Percentiles rank a stretch among this genome's conserved stretches.
These are phyloP conservation scores for Clanis bilineata DNA, from an alignment of 2,888 invertebrate genomes.

Conservation along the genomic window DNA sequence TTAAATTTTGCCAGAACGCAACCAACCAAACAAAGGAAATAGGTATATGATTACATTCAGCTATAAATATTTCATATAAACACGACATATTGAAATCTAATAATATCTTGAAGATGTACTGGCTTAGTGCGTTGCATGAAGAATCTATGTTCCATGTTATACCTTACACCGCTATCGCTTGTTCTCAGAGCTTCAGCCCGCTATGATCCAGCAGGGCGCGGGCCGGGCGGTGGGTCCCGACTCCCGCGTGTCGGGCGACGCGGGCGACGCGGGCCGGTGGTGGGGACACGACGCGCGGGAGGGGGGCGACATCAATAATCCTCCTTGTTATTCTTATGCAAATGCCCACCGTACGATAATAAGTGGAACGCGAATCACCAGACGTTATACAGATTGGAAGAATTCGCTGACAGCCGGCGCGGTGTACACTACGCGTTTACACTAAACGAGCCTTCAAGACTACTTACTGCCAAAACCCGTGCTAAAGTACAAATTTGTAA, in stretches of 20 bases:
- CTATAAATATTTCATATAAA: no score
- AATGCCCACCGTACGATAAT: conserved; percentile 79
- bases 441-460: background rate
- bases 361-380: conserved; percentile 79
- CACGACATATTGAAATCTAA: no score
- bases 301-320: conserved; percentile 75
- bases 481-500: no score
- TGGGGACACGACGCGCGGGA: conserved; percentile 28
- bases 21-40: no score
- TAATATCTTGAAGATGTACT: no score
- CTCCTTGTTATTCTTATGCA: conserved; percentile 82
- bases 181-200: conserved; percentile 16
- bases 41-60: no score
- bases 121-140: no score
- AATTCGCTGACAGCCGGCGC: conserved; percentile 58
- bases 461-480: no score
- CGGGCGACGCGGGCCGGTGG: conserved; percentile 46
- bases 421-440: conserved; percentile 32
- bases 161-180: conserved; percentile 27
- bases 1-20: no score
- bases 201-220: conserved; percentile 24
- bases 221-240: conserved; percentile 27
- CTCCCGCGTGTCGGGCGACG: conserved; percentile 28
- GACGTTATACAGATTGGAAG: conserved; percentile 78
- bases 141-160: background rate